Conservation (phyloP, 2,797 vertebrate species). For the Microctenopoma stevenorrisi region DNA sequence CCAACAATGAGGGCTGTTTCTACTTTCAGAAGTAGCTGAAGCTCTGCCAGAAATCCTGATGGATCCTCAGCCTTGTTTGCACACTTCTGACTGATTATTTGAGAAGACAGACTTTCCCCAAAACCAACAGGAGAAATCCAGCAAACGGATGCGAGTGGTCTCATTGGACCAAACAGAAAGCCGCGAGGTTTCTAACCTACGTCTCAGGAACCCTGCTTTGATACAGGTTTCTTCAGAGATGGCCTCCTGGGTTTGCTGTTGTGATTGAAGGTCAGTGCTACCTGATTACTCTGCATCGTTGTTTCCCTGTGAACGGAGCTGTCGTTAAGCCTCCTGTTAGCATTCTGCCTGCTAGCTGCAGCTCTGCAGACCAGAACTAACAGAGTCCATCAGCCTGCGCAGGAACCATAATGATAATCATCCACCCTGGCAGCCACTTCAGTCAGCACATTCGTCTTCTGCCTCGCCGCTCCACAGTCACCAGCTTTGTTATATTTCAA, state of each 20-base stretch:
- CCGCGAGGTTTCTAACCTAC: no score
- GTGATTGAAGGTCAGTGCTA: not conserved
- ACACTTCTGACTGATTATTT: not conserved
- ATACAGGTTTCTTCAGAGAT: not conserved
- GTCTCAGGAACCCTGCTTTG: no score
- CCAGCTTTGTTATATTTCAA: slow-evolving; percentile 20
- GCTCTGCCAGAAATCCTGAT: not conserved
- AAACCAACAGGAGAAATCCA: no score
- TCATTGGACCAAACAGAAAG: no score
- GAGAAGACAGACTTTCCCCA: no score
- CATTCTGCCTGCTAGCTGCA: not conserved
- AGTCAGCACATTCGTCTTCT: slow-evolving; percentile 16
- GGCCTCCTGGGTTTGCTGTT: not conserved
- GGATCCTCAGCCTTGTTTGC: not conserved
- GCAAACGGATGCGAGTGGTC: no score
- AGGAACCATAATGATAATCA: slow-evolving; percentile 31
- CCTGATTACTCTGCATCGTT: not conserved
- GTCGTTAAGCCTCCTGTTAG: slow-evolving; percentile 1
- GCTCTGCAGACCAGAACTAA: slow-evolving; percentile 8
- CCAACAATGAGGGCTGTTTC: not conserved
- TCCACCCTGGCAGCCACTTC: slow-evolving; percentile 19
- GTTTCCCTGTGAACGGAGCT: not conserved
- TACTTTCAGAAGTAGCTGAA: not conserved
- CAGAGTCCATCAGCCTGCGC: slow-evolving; percentile 29
- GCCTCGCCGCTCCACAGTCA: not conserved